Percentiles rank a stretch among this genome's conserved stretches.
These are phyloP conservation scores for Notodonta ziczac DNA, from an alignment of 2,888 invertebrate species.

Conservation along the genomic window DNA sequence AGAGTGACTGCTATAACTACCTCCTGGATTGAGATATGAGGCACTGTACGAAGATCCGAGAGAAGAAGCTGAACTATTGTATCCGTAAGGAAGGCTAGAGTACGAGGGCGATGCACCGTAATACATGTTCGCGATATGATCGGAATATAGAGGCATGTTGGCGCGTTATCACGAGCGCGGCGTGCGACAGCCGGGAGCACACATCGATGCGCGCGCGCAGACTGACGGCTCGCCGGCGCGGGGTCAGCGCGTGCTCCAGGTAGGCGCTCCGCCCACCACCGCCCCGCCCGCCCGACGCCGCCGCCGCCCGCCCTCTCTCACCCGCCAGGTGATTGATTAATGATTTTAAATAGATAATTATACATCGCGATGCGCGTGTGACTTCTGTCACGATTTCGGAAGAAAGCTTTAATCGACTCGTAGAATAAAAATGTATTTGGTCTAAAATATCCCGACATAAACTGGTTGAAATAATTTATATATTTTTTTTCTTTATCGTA, in stretches of 20 bases:
- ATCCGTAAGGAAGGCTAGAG: constrained; percentile 74
- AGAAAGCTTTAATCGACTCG: constrained; percentile 46
- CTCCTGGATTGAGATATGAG: constrained; percentile 79
- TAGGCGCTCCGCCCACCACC: constrained; percentile 53
- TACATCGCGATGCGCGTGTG: constrained; percentile 58
- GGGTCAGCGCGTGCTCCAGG: constrained; percentile 44
- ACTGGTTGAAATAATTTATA: too few relatives aligned
- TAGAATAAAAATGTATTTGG: not conserved
- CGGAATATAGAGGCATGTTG: constrained; percentile 88
- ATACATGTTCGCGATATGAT: constrained; percentile 86
- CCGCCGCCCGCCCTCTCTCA: constrained; percentile 40
- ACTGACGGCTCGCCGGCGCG: constrained; percentile 48
- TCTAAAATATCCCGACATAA: not conserved
- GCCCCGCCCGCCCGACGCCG: constrained; percentile 41
- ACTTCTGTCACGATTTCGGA: constrained; percentile 54
- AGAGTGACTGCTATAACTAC: constrained; percentile 77
- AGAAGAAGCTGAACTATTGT: constrained; percentile 73
- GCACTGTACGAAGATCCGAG: constrained; percentile 75
- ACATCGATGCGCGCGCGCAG: constrained; percentile 57
- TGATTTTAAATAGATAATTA: constrained; percentile 70
- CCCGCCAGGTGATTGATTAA: constrained; percentile 76
- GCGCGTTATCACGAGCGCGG: constrained; percentile 45
- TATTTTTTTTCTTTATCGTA: too few relatives aligned
- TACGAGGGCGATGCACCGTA: constrained; percentile 79
- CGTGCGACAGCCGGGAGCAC: constrained; percentile 51